phyloP scores from a whole-genome alignment of 2,888 invertebrate genomes.

The Lasioglossum vierecki region DNA sequence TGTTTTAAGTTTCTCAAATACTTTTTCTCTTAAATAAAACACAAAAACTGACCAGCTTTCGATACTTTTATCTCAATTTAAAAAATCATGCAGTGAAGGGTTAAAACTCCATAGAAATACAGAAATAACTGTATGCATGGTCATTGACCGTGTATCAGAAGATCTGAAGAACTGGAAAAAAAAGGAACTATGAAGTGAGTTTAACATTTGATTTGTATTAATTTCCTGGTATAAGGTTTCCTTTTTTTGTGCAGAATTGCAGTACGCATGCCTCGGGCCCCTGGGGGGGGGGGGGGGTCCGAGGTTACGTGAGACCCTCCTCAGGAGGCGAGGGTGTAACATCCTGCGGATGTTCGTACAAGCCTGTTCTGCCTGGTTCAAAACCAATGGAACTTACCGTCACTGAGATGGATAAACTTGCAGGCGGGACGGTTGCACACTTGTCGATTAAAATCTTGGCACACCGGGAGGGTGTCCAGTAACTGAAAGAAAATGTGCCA shows the following conservation, averaged over 20 bases:
- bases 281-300: no score
- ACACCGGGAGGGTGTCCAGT: slow-evolving; percentile 99
- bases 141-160: not conserved
- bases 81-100: no score
- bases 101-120: not conserved
- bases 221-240: not conserved
- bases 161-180: not conserved
- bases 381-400: slow-evolving; percentile 88
- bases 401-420: slow-evolving; percentile 99
- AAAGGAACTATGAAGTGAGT: not conserved
- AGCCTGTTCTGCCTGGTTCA: not conserved
- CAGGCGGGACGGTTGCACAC: slow-evolving; percentile 98
- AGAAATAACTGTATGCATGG: not conserved
- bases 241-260: no score
- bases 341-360: not conserved
- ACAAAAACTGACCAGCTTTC: no score
- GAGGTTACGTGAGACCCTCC: no score
- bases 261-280: no score
- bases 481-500: slow-evolving; percentile 90
- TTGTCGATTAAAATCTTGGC: slow-evolving; percentile 99
- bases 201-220: not conserved
- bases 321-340: not conserved
- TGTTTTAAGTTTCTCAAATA: no score
- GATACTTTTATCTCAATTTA: no score
- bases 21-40: no score